These are phyloP conservation scores for Zophobas morio DNA, from an alignment of 1,140 invertebrate species.

Conservation along the genomic window DNA sequence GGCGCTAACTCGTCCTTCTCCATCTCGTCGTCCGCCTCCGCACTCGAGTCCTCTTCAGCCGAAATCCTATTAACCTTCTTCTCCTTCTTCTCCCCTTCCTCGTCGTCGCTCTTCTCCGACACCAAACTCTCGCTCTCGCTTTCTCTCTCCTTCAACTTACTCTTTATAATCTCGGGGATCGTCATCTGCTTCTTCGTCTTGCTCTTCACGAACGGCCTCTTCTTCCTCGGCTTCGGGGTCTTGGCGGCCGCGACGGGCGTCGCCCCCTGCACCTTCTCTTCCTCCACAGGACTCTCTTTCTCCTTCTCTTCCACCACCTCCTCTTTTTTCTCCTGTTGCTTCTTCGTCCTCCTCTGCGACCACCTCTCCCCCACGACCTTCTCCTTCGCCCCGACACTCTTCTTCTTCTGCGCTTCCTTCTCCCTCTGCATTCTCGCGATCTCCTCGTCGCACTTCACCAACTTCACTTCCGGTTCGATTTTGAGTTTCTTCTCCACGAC, in stretches of 20 bases:
- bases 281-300: slow-evolving; percentile 47
- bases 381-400: slow-evolving; percentile 55
- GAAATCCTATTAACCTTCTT: slow-evolving; percentile 64
- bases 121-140: slow-evolving; percentile 62
- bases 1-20: slow-evolving; percentile 71
- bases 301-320: slow-evolving; percentile 54
- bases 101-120: slow-evolving; percentile 63
- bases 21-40: slow-evolving; percentile 76
- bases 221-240: slow-evolving; percentile 62
- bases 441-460: slow-evolving; percentile 29
- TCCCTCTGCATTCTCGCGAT: slow-evolving; percentile 1
- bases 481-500: slow-evolving; percentile 58
- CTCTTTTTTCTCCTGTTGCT: slow-evolving; percentile 63
- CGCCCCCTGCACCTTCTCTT: slow-evolving; percentile 46
- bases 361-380: slow-evolving; percentile 66
- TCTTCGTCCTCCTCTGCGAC: slow-evolving; percentile 67
- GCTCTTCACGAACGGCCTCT: slow-evolving; percentile 65
- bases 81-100: slow-evolving; percentile 64
- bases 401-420: slow-evolving; percentile 35
- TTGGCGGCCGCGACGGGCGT: slow-evolving; percentile 57
- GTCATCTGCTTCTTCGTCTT: slow-evolving; percentile 60
- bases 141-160: slow-evolving; percentile 49
- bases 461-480: slow-evolving; percentile 15
- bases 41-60: slow-evolving; percentile 73
- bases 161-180: slow-evolving; percentile 61